A percentile compares a stretch with the other conserved stretches of the same genome.
Evolutionary conservation across 2,113 vertebrate species (phyloP).

Genomic region (Pluvialis apricaria): DNA sequence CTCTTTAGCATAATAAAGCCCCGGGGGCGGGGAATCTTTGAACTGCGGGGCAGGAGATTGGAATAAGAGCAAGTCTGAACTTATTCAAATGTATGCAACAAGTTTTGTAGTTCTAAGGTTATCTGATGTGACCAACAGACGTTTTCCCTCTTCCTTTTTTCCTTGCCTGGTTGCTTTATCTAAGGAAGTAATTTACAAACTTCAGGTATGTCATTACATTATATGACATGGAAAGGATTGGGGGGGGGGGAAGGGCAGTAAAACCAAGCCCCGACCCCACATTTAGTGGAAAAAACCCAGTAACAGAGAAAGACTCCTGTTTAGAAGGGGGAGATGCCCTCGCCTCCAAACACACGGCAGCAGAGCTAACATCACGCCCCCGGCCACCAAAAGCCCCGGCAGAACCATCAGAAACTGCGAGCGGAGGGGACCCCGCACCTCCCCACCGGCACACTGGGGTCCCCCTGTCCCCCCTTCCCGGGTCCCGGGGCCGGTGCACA

Average conservation of each 20-base stretch:
- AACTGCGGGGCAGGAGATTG: neutral
- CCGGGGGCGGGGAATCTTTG: conserved; percentile 47
- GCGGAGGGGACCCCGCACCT: neutral
- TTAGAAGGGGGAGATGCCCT: neutral
- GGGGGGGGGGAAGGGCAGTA: neutral
- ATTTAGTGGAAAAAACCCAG: neutral
- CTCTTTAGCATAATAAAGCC: conserved; percentile 55
- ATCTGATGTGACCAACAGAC: conserved; percentile 21
- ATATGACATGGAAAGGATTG: neutral
- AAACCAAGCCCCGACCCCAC: neutral
- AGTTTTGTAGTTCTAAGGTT: conserved; percentile 41
- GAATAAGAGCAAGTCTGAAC: conserved; percentile 21
- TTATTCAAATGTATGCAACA: conserved; percentile 37
- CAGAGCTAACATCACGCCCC: neutral
- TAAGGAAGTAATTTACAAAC: neutral
- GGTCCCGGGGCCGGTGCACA: neutral
- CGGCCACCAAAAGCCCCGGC: neutral
- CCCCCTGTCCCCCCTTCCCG: too few relatives aligned
- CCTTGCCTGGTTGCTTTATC: neutral
- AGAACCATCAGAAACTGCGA: neutral
- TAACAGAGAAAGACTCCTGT: neutral
- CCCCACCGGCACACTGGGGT: neutral
- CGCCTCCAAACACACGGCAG: neutral
- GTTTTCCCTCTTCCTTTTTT: neutral
- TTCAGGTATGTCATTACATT: neutral